These are phyloP conservation scores for Hylomyscus alleni DNA, from an alignment of 2,797 vertebrate species.

Conservation along the genomic window DNA sequence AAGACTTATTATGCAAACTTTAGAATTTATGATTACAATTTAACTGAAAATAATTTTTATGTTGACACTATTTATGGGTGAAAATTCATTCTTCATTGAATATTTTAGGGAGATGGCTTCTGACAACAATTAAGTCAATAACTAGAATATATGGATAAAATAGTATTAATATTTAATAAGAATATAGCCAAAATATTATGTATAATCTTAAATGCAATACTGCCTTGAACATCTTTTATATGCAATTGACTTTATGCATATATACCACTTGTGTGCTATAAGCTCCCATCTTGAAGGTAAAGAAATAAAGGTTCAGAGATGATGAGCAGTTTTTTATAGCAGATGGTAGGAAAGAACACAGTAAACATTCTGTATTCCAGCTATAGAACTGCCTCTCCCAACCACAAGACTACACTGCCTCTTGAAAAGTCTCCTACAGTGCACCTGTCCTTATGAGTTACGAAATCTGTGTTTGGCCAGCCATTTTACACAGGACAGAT, in stretches of 20 bases:
- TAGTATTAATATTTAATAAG: constrained; percentile 2
- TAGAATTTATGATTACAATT: constrained; percentile 6
- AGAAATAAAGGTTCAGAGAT: background rate
- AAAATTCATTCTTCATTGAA: constrained; percentile 1
- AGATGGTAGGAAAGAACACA: background rate
- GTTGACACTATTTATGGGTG: background rate
- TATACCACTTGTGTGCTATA: background rate
- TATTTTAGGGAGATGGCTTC: constrained; percentile 35
- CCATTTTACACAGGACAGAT: constrained; percentile 15
- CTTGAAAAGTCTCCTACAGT: background rate
- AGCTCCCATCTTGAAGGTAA: background rate
- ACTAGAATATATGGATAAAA: background rate
- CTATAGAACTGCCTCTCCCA: background rate
- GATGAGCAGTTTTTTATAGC: background rate
- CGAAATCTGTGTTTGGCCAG: background rate
- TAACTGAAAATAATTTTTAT: constrained; percentile 52
- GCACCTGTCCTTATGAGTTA: background rate
- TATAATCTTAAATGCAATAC: background rate
- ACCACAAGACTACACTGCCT: background rate
- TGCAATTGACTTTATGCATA: background rate
- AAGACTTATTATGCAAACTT: constrained; percentile 14
- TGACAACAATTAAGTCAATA: background rate
- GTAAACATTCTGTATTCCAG: background rate
- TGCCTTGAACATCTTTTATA: background rate
- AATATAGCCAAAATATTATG: background rate